phyloP scores from a whole-genome alignment of 2,113 vertebrate genomes.

The Copsychus sechellarum region DNA sequence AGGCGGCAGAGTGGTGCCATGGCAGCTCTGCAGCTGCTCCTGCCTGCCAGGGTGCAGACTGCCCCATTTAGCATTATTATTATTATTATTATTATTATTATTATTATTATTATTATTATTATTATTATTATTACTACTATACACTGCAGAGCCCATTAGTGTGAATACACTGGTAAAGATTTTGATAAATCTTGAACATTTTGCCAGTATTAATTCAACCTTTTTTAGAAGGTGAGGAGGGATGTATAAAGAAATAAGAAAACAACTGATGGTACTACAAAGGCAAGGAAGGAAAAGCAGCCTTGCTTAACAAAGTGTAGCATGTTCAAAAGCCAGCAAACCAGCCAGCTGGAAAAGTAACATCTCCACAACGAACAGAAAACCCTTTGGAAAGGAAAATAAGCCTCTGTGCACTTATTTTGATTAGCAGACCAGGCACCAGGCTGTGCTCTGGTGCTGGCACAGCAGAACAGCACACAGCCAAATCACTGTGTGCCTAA shows the following conservation, averaged over 20 bases:
- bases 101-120: too few species aligned
- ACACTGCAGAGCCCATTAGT: not conserved
- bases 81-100: not conserved
- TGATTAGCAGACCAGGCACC: not conserved
- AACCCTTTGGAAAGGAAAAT: not conserved
- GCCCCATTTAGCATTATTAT: not conserved
- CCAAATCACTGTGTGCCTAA: accelerated
- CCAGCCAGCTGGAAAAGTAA: not conserved
- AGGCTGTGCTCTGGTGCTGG: not conserved
- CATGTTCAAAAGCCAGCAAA: not conserved
- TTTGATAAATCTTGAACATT: not conserved
- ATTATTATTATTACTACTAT: not conserved
- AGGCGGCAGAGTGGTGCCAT: accelerated
- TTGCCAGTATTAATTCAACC: not conserved
- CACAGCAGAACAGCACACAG: not conserved
- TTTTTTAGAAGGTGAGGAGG: not conserved
- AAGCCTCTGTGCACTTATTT: not conserved
- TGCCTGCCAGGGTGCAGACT: not conserved
- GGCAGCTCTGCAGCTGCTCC: not conserved
- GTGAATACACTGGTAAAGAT: not conserved
- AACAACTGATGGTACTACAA: not conserved
- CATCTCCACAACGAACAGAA: not conserved
- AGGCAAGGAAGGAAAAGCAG: not conserved
- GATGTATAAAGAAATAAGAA: not conserved
- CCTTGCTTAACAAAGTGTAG: not conserved